Evolutionary conservation across 2,797 vertebrate genomes (phyloP), one percentile per base, ranked within the genome.

Genomic region (Dipus sagitta): DNA sequence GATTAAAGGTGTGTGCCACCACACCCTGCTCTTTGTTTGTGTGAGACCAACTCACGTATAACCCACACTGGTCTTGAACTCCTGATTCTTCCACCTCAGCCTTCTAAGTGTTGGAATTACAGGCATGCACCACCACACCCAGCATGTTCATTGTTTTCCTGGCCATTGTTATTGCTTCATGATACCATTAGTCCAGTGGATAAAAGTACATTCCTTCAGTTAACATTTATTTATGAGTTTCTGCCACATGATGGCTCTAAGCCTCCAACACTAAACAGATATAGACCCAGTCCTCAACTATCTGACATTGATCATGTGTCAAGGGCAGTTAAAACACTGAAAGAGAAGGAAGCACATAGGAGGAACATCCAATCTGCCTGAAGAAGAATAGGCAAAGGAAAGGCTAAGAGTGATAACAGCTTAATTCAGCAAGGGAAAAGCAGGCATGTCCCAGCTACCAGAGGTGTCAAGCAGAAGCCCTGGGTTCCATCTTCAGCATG

Each of bases 171-270:
- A 34, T 74, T 58, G 28, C 87, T 89, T 94, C 72, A 90, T 20
- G 17, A 7, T 76, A 86, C 81, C 52, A 52, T 71, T 92, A 88
- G 65, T 64, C 26, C 74, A 26, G 30, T 54, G 28, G 26, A 58
- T 21, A 84, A 32, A 93, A 60, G 8, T 60, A 76, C 60, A 89
- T 92, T 86, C 28, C 34, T 94, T 93, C 24, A 26, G 74, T 84
- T 62, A 90, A 72, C 42, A 88, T 6, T 88, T 76, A 65, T 30
- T 90, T 60, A 78, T 34, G 42, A 86, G 21, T 28, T 77, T 86
- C 84, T 91, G 38, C 76, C 54, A 2, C 15, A 17, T 17, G 30
- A 76, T 74, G 76, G 30, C 21, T 38, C 75, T 52, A 60, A 88
- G 74, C 24, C 58, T 64, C 62, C 58, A 30, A 21, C 3, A 38